Conservation (phyloP, 2,113 vertebrate genomes). For the Dendropsophus ebraccatus region DNA sequence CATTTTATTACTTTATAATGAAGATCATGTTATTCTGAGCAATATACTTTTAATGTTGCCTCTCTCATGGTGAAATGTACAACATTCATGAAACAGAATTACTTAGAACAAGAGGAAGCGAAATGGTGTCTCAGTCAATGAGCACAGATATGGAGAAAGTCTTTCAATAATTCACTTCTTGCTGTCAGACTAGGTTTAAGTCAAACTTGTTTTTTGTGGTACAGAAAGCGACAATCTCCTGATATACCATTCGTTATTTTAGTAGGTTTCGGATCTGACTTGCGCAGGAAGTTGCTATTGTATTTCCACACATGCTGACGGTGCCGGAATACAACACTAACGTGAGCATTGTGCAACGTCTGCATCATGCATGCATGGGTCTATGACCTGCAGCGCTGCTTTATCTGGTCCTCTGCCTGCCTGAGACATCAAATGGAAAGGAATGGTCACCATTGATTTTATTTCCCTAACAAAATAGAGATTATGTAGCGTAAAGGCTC, state of each 20-base stretch:
- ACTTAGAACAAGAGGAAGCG: not conserved
- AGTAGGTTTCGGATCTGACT: not conserved
- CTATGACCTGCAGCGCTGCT: not conserved
- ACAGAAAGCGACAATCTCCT: not conserved
- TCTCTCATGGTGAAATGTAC: not conserved
- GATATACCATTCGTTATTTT: not conserved
- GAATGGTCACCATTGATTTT: not conserved
- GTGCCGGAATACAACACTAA: not conserved
- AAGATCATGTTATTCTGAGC: not conserved
- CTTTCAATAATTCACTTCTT: constrained; percentile 9
- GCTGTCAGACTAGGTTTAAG: not conserved
- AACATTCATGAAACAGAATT: constrained; percentile 2
- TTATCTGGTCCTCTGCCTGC: not conserved
- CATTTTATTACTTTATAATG: not conserved
- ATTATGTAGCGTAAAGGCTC: no score
- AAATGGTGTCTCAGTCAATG: not conserved
- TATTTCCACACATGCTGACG: not conserved
- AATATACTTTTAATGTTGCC: not conserved
- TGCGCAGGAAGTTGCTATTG: not conserved
- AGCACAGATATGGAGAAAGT: not conserved
- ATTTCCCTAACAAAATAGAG: no score
- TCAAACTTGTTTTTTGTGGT: not conserved
- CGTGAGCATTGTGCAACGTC: not conserved
- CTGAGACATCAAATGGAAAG: not conserved
- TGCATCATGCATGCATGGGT: not conserved